phyloP scores from a whole-genome alignment of 2,888 invertebrate species.

The Synanthedon myopaeformis region DNA sequence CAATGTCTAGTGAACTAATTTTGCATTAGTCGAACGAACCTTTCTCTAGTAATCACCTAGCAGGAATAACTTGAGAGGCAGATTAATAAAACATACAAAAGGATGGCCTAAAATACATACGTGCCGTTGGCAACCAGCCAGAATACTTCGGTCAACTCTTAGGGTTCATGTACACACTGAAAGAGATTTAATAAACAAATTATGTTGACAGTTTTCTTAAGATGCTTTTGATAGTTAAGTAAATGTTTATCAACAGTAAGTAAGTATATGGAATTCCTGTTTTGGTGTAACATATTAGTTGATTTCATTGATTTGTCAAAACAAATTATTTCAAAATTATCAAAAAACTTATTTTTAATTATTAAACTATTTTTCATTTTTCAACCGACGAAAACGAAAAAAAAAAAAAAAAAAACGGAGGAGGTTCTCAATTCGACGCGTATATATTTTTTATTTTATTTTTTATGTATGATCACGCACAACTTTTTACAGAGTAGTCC shows the following conservation, averaged over 20 bases:
- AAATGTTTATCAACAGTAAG: background rate
- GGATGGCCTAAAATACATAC: constrained; percentile 56
- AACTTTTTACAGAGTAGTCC: no score
- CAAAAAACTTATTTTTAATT: no score
- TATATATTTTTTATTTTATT: no score
- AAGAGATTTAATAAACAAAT: background rate
- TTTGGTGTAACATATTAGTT: no score
- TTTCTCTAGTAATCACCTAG: constrained; percentile 13
- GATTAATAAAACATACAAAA: constrained; percentile 66
- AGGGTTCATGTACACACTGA: background rate
- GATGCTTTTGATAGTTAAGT: background rate
- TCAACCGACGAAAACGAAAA: no score
- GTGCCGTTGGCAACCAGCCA: constrained; percentile 40
- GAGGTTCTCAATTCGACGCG: no score
- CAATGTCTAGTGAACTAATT: background rate
- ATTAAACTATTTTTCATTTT: no score
- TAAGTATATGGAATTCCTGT: no score
- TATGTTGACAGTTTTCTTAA: background rate
- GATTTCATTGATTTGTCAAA: no score
- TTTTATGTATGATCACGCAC: no score
- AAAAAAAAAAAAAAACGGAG: no score
- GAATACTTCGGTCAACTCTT: constrained; percentile 36
- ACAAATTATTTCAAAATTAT: no score
- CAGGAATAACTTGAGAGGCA: constrained; percentile 47
- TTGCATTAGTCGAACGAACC: background rate